Conservation (phyloP, 2,888 invertebrate species). For the Itoplectis maculator region DNA sequence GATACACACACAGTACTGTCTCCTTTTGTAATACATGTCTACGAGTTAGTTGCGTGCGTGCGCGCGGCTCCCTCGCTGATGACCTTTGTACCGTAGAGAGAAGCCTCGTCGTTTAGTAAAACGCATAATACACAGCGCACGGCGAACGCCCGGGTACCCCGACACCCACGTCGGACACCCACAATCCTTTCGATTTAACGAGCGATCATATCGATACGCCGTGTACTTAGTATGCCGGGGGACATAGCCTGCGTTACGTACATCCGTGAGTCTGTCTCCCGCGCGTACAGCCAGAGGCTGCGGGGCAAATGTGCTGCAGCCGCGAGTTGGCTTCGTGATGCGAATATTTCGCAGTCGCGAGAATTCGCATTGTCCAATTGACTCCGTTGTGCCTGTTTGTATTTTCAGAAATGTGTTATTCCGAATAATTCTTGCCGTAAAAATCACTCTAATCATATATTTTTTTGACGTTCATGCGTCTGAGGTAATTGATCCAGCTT, state of each 20-base stretch:
- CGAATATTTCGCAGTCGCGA: background rate
- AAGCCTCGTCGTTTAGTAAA: constrained; percentile 62
- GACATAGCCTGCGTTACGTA: constrained; percentile 6
- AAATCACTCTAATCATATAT: too few relatives aligned
- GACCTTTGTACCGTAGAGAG: constrained; percentile 62
- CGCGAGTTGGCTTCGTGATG: background rate
- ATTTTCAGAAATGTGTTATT: background rate
- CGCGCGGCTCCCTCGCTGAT: constrained; percentile 50
- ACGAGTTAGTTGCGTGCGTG: constrained; percentile 58
- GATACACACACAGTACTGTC: background rate
- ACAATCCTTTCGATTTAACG: constrained; percentile 68
- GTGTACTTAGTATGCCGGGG: constrained; percentile 30
- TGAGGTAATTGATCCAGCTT: too few relatives aligned
- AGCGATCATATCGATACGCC: constrained; percentile 67
- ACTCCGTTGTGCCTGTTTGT: background rate
- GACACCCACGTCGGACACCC: constrained; percentile 67
- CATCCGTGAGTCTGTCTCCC: background rate
- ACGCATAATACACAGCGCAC: constrained; percentile 63
- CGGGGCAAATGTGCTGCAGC: background rate
- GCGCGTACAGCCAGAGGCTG: background rate
- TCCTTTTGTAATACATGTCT: constrained; percentile 51
- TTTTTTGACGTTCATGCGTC: too few relatives aligned
- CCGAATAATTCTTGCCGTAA: too few relatives aligned
- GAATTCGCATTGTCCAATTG: background rate
- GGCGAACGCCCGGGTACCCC: constrained; percentile 55